These are phyloP conservation scores for Noctuana brunneofusca DNA, from an alignment of 2,888 invertebrate genomes.

Conservation along the genomic window DNA sequence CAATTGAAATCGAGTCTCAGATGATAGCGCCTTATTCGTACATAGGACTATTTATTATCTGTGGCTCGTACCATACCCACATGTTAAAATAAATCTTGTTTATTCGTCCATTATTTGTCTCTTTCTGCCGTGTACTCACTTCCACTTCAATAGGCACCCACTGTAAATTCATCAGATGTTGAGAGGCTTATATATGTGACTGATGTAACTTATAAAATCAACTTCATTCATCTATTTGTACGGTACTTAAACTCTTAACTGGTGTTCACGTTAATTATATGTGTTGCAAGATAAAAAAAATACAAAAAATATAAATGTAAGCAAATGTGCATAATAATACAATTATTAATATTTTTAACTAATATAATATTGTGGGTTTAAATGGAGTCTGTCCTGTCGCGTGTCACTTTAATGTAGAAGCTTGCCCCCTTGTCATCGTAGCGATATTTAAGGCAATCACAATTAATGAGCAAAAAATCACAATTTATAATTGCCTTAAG, in stretches of 20 bases:
- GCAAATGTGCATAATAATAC: conserved; percentile 69
- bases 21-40: no score
- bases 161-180: background rate
- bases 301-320: conserved; percentile 44
- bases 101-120: no score
- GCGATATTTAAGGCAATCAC: conserved; percentile 29
- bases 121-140: background rate
- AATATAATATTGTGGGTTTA: conserved; percentile 45
- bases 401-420: conserved; percentile 47
- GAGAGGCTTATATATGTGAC: conserved; percentile 17
- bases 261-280: conserved; percentile 34
- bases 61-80: no score
- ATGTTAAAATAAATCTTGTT: no score
- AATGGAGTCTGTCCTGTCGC: conserved; percentile 43
- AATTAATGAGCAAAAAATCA: conserved; percentile 13
- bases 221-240: conserved; percentile 27
- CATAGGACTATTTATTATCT: no score
- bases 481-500: background rate
- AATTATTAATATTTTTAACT: conserved; percentile 45
- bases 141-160: background rate
- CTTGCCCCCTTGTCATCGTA: conserved; percentile 44
- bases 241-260: conserved; percentile 43
- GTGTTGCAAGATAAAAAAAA: conserved; percentile 52
- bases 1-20: no score
- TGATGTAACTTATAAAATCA: conserved; percentile 8